A percentile compares a stretch with the other conserved stretches of the same genome.
Evolutionary conservation across 2,113 vertebrate species (phyloP).

Genomic region (Tachuris rubrigastra): DNA sequence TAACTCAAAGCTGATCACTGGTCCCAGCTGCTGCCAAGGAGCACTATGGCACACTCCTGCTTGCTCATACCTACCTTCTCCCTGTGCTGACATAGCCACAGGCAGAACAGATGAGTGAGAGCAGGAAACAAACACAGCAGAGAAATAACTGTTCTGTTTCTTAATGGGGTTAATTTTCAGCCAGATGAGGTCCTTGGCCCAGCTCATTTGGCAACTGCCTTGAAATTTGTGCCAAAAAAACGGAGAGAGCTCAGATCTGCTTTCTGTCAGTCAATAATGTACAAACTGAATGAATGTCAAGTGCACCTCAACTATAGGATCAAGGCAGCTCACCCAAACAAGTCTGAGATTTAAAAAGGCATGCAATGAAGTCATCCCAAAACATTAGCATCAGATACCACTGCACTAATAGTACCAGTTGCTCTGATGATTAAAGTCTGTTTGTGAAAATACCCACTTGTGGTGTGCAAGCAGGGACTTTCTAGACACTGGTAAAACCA

Average conservation of each 20-base stretch:
- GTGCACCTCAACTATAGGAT: not conserved
- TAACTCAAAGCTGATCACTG: not conserved
- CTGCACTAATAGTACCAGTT: not conserved
- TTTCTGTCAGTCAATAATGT: not conserved
- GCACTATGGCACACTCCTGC: not conserved
- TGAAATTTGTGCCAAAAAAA: not conserved
- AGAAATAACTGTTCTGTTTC: not conserved
- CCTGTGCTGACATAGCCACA: not conserved
- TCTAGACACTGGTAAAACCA: not conserved
- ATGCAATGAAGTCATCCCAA: not conserved
- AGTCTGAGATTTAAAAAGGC: not conserved
- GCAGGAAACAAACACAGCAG: not conserved
- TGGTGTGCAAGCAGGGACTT: not conserved
- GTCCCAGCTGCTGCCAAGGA: not conserved
- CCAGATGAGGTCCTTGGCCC: not conserved
- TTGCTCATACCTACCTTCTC: not conserved
- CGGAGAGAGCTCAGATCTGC: not conserved
- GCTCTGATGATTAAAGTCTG: not conserved
- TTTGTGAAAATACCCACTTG: not conserved
- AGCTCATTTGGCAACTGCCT: not conserved
- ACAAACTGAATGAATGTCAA: not conserved
- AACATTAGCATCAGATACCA: not conserved
- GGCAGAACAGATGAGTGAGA: not conserved
- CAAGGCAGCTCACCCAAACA: not conserved
- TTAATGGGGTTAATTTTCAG: not conserved